phyloP scores from a whole-genome alignment of 2,888 invertebrate genomes.

The Rhodophaea formosa region DNA sequence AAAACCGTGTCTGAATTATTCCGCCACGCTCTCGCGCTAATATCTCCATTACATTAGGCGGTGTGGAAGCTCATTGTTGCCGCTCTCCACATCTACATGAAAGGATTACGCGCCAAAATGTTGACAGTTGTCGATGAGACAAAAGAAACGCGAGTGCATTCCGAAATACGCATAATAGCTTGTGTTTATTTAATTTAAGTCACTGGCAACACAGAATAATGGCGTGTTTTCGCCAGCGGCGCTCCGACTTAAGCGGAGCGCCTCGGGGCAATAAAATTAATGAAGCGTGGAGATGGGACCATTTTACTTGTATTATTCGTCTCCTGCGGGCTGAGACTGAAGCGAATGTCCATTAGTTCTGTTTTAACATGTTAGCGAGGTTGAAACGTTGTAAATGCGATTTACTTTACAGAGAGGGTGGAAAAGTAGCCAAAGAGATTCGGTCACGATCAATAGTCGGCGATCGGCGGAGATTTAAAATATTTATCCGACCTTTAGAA shows the following conservation, averaged over 20 bases:
- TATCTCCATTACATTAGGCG: slow-evolving; percentile 75
- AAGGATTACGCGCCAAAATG: slow-evolving; percentile 73
- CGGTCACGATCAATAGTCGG: slow-evolving; percentile 65
- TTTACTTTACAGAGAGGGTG: slow-evolving; percentile 77
- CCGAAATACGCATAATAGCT: slow-evolving; percentile 68
- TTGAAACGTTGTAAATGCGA: slow-evolving; percentile 81
- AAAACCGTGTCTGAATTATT: slow-evolving; percentile 79
- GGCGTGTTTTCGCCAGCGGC: slow-evolving; percentile 74
- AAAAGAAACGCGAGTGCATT: slow-evolving; percentile 64
- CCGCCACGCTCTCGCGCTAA: slow-evolving; percentile 75
- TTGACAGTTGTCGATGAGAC: slow-evolving; percentile 75
- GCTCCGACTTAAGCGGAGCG: slow-evolving; percentile 67
- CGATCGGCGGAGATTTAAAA: slow-evolving; percentile 56
- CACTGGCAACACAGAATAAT: slow-evolving; percentile 74
- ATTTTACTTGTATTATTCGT: slow-evolving; percentile 82
- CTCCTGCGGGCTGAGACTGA: slow-evolving; percentile 79
- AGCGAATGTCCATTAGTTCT: slow-evolving; percentile 82
- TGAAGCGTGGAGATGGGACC: slow-evolving; percentile 82
- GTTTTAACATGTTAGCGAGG: slow-evolving; percentile 82
- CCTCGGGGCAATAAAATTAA: slow-evolving; percentile 80
- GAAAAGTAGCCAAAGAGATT: slow-evolving; percentile 73
- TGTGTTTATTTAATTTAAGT: slow-evolving; percentile 79
- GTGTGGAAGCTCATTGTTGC: slow-evolving; percentile 60
- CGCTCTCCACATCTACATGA: slow-evolving; percentile 37
- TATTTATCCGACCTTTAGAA: slow-evolving; percentile 30